Evolutionary conservation across 2,888 invertebrate species (phyloP).

Genomic region (Gryllus longicercus): DNA sequence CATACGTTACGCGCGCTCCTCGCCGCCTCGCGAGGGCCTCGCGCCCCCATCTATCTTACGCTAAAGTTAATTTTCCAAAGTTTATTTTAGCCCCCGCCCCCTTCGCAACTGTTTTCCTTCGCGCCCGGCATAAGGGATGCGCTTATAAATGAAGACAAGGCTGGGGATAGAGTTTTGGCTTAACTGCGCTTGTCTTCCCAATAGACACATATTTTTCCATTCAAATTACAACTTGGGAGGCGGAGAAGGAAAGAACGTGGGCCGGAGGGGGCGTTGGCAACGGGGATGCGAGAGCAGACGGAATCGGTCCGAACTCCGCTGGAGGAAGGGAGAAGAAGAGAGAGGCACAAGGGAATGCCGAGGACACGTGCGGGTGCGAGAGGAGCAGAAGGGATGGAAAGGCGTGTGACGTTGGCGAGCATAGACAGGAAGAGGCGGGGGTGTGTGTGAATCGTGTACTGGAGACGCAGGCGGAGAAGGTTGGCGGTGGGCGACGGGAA

Average conservation of each 20-base stretch:
- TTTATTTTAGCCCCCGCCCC: not conserved
- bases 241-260: not conserved
- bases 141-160: slow-evolving; percentile 17
- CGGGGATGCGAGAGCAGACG: not conserved
- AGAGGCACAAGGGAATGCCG: not conserved
- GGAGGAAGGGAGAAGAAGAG: not conserved
- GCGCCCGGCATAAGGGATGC: slow-evolving; percentile 9
- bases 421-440: too few species aligned
- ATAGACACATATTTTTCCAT: slow-evolving; percentile 31
- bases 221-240: slow-evolving; percentile 28
- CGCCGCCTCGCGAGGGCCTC: not conserved
- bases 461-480: too few species aligned
- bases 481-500: too few species aligned
- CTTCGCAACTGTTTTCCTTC: slow-evolving; percentile 7
- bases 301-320: not conserved
- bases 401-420: too few species aligned
- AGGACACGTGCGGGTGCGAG: too few species aligned
- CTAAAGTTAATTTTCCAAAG: slow-evolving; percentile 17
- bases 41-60: not conserved
- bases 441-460: too few species aligned
- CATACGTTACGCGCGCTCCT: slow-evolving; percentile 5
- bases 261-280: not conserved
- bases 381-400: too few species aligned
- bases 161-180: slow-evolving; percentile 17
- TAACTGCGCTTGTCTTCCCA: slow-evolving; percentile 24